Conservation (phyloP, 2,113 vertebrate genomes). For the Bos taurus region ARS-UCD2.0 NC_037339.1:51430501-51431000, state of each 20-base stretch:
- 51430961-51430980: neutral
- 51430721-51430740: neutral
- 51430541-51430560: neutral
- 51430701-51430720: neutral
- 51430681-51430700: neutral
- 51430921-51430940: neutral
- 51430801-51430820: neutral
- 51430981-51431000: neutral
- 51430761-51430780: neutral
- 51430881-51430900: neutral
- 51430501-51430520: neutral
- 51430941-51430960: neutral
- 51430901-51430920: neutral
- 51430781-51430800: neutral
- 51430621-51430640: neutral
- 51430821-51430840: neutral
- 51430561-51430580: neutral
- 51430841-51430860: neutral
- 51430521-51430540: neutral
- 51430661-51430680: neutral
- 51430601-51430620: neutral
- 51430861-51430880: neutral
- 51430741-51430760: neutral
- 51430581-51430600: neutral
- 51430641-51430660: neutral